phyloP scores from a whole-genome alignment of 2,113 vertebrate species.

The Monarcha castaneiventris region DNA sequence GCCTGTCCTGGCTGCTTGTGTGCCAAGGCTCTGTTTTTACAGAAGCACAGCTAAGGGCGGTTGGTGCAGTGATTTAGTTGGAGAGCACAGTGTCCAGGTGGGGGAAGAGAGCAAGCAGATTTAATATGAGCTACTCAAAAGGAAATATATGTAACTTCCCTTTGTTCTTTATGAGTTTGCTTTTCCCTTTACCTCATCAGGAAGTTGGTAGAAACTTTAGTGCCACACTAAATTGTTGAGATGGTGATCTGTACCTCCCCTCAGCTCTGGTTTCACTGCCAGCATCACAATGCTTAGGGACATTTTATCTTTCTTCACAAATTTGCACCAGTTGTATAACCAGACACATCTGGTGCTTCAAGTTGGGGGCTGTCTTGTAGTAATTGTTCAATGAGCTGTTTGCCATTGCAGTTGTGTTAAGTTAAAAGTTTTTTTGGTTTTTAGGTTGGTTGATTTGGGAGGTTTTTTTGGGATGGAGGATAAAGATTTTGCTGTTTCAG shows the following conservation, averaged over 20 bases:
- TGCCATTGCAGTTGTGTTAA: background rate
- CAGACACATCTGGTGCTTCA: background rate
- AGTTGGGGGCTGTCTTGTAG: background rate
- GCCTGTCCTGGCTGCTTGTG: background rate
- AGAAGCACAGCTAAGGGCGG: background rate
- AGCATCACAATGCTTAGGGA: conserved; percentile 5
- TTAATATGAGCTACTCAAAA: conserved; percentile 19
- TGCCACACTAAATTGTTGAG: background rate
- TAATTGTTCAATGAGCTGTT: background rate
- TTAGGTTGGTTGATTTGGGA: background rate
- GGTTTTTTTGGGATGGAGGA: background rate
- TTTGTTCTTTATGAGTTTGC: conserved; percentile 43
- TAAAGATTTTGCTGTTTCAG: conserved; percentile 52
- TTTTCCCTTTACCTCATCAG: conserved; percentile 60
- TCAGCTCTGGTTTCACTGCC: conserved; percentile 34
- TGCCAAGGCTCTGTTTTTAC: background rate
- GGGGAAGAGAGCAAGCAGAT: conserved; percentile 33
- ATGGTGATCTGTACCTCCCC: conserved; percentile 3
- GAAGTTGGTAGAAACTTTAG: conserved; percentile 45
- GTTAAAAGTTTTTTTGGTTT: background rate
- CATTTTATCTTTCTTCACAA: conserved; percentile 41
- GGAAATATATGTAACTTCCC: conserved; percentile 61
- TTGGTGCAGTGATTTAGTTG: background rate
- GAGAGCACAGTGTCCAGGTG: conserved; percentile 23
- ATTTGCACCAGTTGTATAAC: conserved; percentile 31